A percentile compares a stretch with the other conserved stretches of the same genome.
Evolutionary conservation across 2,888 invertebrate species (phyloP).

Genomic region (Brachyptera putata): DNA sequence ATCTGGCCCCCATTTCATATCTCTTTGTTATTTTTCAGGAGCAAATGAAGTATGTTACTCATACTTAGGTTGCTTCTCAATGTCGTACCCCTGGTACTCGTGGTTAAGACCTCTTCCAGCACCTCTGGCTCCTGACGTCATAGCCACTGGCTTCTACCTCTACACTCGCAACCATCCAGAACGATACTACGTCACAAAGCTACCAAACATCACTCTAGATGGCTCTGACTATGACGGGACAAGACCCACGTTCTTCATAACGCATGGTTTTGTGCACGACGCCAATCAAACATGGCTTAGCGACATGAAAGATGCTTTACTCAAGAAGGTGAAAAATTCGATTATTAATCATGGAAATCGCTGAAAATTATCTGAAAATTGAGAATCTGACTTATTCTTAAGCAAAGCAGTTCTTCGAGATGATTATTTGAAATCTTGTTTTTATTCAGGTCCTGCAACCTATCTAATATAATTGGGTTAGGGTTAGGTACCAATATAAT

Average conservation of each 20-base stretch:
- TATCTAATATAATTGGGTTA: too few relatives aligned
- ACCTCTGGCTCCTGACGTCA: constrained; percentile 37
- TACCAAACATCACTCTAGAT: background rate
- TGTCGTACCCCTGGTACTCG: constrained; percentile 1
- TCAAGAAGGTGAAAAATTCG: constrained; percentile 52
- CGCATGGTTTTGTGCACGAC: constrained; percentile 61
- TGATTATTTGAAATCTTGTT: too few relatives aligned
- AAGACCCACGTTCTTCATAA: constrained; percentile 41
- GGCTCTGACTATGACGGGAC: constrained; percentile 3
- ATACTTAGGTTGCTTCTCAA: background rate
- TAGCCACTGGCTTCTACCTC: constrained; percentile 41
- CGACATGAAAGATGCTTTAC: constrained; percentile 54
- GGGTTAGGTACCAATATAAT: too few relatives aligned
- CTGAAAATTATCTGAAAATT: too few relatives aligned
- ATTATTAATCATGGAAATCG: too few relatives aligned
- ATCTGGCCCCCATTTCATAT: too few relatives aligned
- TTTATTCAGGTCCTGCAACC: too few relatives aligned
- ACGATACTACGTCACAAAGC: background rate
- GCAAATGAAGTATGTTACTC: background rate
- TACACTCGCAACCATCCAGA: constrained; percentile 37
- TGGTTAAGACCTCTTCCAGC: background rate
- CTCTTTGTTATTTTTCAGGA: too few relatives aligned
- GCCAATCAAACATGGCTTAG: constrained; percentile 56
- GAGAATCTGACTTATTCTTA: too few relatives aligned
- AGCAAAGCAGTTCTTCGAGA: too few relatives aligned